Base-by-base conservation (phyloP, 1,140 invertebrate species). In the Drosophila sucinea region DNA sequence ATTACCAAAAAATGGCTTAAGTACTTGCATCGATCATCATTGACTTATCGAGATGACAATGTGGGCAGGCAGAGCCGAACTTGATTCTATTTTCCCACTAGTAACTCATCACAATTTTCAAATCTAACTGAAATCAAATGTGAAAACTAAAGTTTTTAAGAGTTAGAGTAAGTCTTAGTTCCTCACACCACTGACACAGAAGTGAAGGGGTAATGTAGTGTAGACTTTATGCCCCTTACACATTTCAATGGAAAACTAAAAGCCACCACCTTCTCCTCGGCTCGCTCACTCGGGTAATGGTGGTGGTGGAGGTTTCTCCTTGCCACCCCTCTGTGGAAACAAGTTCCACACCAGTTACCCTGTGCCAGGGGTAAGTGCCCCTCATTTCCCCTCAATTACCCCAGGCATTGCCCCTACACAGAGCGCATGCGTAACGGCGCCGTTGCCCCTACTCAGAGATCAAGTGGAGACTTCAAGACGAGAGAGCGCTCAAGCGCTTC, bases 1-100 rank as follows among this genome's bases (percentile, higher is more conserved):
- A 62, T 56, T 83, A 32, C 60, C 51, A 67, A 66, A 68, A 57
- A 72, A 67, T 74, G 41, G 61, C 57, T 38, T 60, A 77, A 75
- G 70, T 74, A 73, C 70, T 58, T 73, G 64, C 40, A 87, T 87
- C 79, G 64, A 87, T 87, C 83, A 87, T 87, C 80, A 68, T 82
- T 77, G 38, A 60, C 44, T 51, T 51, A 51, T 27, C 44, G 25
- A 51, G 44, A 51, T 51, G 44, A 51, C 25, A 51, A 51, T 10
- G 23, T 51, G 44, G 23, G 44, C 23, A 38, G 35, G 17, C 17
- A 17, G 17, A 17, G 10, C 1, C 10, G 2, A 38, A 38, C 10
- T 38, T 35, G 33, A 7, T 35, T 35, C 8, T 35, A 35, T 35
- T 35, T 3, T 17, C 17, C 17, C 17, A 17, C 17, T 17, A 17